phyloP scores from a whole-genome alignment of 2,797 vertebrate species.

The Paedocypris micromegethes region DNA sequence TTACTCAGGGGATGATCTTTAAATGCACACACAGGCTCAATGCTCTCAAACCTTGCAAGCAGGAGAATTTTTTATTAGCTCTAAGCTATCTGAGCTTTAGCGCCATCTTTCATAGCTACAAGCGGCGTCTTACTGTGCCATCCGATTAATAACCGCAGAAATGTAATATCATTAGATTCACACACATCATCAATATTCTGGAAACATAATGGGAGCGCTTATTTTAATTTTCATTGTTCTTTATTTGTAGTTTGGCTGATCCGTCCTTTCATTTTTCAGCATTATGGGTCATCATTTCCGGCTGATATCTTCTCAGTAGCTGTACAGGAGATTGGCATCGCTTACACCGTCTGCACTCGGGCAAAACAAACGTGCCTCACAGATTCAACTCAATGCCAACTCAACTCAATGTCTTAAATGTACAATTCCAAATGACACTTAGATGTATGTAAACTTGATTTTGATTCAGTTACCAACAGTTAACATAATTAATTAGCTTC shows the following conservation, averaged over 20 bases:
- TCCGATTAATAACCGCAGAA: no score
- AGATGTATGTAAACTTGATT: no score
- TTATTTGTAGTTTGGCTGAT: slow-evolving; percentile 7
- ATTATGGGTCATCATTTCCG: slow-evolving; percentile 32
- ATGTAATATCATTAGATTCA: no score
- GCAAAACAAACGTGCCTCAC: slow-evolving; percentile 48
- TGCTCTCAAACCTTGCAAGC: not conserved
- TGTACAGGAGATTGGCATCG: slow-evolving; percentile 37
- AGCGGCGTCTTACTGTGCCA: no score
- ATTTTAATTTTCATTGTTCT: no score
- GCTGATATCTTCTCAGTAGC: slow-evolving; percentile 34
- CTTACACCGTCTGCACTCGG: slow-evolving; percentile 46
- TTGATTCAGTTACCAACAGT: no score
- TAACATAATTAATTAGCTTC: no score
- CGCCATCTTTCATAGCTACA: not conserved
- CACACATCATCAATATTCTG: no score
- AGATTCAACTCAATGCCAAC: slow-evolving; percentile 54
- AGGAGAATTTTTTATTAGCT: not conserved
- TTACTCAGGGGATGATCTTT: slow-evolving; percentile 4
- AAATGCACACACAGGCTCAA: not conserved
- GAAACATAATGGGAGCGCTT: no score
- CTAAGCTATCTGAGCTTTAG: not conserved
- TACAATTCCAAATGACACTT: no score
- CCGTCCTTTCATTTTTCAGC: slow-evolving; percentile 37
- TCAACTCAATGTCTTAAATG: slow-evolving; percentile 37